Conservation (phyloP, 2,888 invertebrate genomes). For the Theretra japonica region DNA sequence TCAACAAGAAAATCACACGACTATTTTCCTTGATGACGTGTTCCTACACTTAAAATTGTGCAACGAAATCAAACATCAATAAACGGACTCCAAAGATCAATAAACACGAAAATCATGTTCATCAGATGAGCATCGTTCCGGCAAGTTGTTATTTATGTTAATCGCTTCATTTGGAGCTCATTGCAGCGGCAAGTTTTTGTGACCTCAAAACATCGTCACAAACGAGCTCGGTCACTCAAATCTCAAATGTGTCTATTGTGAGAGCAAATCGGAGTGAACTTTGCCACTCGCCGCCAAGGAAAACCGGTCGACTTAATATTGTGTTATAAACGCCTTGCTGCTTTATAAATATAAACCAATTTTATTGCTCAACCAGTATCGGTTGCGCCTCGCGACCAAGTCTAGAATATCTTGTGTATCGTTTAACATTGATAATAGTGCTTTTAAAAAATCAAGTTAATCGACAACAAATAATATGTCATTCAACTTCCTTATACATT, state of each 20-base stretch:
- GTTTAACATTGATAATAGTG: not conserved
- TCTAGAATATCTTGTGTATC: constrained; percentile 1
- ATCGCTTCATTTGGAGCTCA: constrained; percentile 27
- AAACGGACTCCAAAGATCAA: not conserved
- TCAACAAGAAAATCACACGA: constrained; percentile 9
- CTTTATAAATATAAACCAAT: constrained; percentile 39
- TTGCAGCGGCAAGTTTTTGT: constrained; percentile 26
- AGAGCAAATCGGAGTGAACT: constrained; percentile 52
- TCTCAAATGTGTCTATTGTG: constrained; percentile 39
- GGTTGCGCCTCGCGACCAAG: constrained; percentile 8
- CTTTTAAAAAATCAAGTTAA: not conserved
- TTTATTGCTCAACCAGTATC: constrained; percentile 35
- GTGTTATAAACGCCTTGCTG: constrained; percentile 42
- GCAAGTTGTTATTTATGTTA: constrained; percentile 26
- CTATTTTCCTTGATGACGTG: constrained; percentile 24
- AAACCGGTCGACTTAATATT: constrained; percentile 52
- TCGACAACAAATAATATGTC: not conserved
- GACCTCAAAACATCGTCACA: constrained; percentile 31
- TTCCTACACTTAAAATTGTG: constrained; percentile 1
- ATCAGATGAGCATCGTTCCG: not conserved
- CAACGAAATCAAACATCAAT: not conserved
- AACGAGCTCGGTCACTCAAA: constrained; percentile 35
- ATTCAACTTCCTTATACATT: not conserved
- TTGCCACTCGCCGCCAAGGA: constrained; percentile 55
- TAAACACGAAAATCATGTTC: constrained; percentile 1